These are phyloP conservation scores for Poeciliopsis retropinna DNA, from an alignment of 2,113 vertebrate genomes.

Conservation along the genomic window DNA sequence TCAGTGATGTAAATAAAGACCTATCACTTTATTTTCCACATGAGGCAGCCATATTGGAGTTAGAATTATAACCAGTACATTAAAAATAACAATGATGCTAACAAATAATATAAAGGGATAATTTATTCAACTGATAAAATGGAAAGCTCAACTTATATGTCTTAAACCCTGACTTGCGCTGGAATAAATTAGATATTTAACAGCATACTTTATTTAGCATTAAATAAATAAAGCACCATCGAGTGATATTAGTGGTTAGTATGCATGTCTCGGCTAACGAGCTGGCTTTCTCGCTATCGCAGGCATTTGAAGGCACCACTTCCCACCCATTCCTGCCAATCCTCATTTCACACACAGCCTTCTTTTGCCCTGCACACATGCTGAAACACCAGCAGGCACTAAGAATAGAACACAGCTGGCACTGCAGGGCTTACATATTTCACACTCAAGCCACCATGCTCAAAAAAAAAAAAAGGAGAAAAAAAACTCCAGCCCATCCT, in stretches of 20 bases:
- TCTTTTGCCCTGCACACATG: conserved; percentile 64
- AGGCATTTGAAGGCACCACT: conserved; percentile 37
- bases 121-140: background rate
- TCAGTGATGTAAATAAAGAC: background rate
- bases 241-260: background rate
- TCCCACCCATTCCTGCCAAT: conserved; percentile 56
- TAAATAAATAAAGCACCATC: background rate
- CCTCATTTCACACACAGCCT: conserved; percentile 60
- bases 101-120: background rate
- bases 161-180: background rate
- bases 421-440: conserved; percentile 79
- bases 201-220: background rate
- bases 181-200: background rate
- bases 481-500: conserved; percentile 65
- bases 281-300: conserved; percentile 44
- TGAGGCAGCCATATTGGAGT: background rate
- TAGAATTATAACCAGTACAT: background rate
- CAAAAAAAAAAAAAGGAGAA: conserved; percentile 51
- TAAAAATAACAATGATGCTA: background rate
- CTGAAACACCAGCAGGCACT: conserved; percentile 69
- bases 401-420: conserved; percentile 84
- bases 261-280: conserved; percentile 28
- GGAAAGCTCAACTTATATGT: background rate
- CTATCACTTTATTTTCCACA: background rate
- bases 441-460: conserved; percentile 73